Evolutionary conservation across 2,888 invertebrate species (phyloP).

Genomic region (Diplazon laetatorius): DNA sequence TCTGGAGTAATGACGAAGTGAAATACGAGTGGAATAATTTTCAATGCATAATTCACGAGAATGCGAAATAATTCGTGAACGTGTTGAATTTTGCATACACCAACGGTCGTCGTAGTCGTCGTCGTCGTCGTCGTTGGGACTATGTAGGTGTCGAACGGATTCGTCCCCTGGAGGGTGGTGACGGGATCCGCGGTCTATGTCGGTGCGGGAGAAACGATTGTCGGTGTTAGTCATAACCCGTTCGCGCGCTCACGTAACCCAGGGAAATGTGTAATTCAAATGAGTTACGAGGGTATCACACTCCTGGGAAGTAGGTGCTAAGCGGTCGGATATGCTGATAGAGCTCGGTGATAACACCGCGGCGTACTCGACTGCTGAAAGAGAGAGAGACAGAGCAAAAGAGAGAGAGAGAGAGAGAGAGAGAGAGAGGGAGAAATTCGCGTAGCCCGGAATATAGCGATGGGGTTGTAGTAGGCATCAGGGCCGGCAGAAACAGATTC

Average conservation of each 20-base stretch:
- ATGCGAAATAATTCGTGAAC: constrained; percentile 67
- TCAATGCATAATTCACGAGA: constrained; percentile 70
- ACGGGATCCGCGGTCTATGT: constrained; percentile 37
- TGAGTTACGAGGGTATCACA: constrained; percentile 82
- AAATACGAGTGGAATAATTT: constrained; percentile 65
- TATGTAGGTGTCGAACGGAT: constrained; percentile 69
- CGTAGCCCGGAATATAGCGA: constrained; percentile 72
- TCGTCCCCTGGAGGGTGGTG: constrained; percentile 56
- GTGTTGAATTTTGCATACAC: constrained; percentile 48
- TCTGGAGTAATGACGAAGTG: constrained; percentile 38
- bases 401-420: no score
- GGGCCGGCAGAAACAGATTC: constrained; percentile 35
- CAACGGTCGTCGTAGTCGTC: constrained; percentile 65
- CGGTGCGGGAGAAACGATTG: constrained; percentile 62
- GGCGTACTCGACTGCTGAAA: constrained; percentile 46
- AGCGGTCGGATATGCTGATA: constrained; percentile 82
- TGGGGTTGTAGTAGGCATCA: constrained; percentile 73
- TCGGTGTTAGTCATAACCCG: constrained; percentile 36
- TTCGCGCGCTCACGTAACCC: constrained; percentile 69
- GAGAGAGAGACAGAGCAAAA: no score
- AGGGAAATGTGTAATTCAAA: constrained; percentile 82
- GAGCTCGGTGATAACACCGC: constrained; percentile 72
- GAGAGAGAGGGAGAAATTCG: constrained; percentile 68
- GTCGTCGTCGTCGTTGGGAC: no score
- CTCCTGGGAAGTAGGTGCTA: constrained; percentile 83